Conservation (phyloP, 2,113 vertebrate genomes). For the Eretmochelys imbricata region DNA sequence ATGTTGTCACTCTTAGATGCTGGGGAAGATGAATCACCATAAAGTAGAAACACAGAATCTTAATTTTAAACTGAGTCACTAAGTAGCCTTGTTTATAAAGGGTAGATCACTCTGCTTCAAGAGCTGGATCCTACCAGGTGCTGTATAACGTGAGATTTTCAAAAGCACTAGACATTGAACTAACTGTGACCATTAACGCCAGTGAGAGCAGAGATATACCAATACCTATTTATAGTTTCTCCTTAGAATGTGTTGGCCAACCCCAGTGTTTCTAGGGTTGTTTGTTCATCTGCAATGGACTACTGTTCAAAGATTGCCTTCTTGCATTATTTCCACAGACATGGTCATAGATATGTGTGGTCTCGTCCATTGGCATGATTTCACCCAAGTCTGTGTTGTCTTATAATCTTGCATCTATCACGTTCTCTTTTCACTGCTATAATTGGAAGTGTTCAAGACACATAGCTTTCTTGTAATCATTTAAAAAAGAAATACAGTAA, state of each 20-base stretch:
- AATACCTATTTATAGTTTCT: background rate
- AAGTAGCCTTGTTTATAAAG: background rate
- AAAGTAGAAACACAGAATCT: background rate
- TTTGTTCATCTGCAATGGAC: background rate
- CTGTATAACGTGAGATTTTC: background rate
- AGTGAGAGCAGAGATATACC: background rate
- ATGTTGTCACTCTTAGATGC: background rate
- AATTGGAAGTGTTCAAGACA: background rate
- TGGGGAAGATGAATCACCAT: background rate
- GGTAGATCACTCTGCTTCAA: background rate
- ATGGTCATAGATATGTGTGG: background rate
- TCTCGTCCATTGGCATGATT: background rate
- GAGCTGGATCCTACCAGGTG: background rate
- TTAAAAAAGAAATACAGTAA: background rate
- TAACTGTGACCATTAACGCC: background rate
- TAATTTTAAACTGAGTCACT: background rate
- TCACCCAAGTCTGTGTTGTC: background rate
- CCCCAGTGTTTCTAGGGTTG: background rate
- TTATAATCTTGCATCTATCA: background rate
- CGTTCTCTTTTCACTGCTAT: background rate
- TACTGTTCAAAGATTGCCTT: background rate
- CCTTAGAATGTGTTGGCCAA: background rate
- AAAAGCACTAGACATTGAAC: background rate
- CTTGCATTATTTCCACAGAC: background rate
- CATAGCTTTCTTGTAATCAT: background rate